Evolutionary conservation across 2,113 vertebrate genomes (phyloP).

Genomic region (Callithrix jacchus): DNA sequence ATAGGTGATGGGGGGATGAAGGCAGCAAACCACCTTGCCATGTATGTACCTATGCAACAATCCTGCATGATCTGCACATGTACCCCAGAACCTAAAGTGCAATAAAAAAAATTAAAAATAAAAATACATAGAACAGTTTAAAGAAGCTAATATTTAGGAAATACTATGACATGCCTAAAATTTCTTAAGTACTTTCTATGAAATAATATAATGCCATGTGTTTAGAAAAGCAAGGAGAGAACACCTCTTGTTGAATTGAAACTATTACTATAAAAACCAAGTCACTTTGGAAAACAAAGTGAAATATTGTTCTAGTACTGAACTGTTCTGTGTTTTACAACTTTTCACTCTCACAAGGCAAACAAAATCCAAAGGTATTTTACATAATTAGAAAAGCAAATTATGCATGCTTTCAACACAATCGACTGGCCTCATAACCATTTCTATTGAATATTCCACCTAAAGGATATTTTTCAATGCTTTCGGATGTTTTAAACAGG

Average conservation of each 20-base stretch:
- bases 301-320: neutral
- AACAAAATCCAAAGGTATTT: neutral
- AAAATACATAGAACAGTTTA: neutral
- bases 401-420: neutral
- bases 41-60: no score
- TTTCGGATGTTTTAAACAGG: neutral
- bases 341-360: neutral
- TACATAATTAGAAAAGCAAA: neutral
- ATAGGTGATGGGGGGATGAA: no score
- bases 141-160: neutral
- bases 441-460: neutral
- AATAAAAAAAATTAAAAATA: neutral
- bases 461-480: neutral
- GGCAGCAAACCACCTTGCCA: no score
- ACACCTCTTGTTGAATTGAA: neutral
- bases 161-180: neutral
- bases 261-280: neutral
- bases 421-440: neutral
- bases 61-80: no score
- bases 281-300: neutral
- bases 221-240: neutral
- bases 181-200: neutral
- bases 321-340: neutral
- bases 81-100: no score
- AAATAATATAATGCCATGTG: neutral